These are phyloP conservation scores for Tychaedon coryphoeus DNA, from an alignment of 2,113 vertebrate species.

Conservation along the genomic window DNA sequence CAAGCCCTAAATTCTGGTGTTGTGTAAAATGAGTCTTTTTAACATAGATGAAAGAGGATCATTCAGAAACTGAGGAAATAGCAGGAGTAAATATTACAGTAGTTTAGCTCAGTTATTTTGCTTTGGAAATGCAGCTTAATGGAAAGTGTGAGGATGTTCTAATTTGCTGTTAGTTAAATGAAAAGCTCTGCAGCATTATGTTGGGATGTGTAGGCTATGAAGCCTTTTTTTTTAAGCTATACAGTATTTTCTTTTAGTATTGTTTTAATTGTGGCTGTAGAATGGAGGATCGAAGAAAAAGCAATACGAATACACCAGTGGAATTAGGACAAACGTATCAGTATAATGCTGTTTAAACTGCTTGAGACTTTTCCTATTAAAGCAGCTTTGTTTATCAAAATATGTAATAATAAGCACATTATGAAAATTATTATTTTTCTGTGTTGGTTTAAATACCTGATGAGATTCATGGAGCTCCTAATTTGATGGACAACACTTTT, in stretches of 20 bases:
- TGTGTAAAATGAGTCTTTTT: background rate
- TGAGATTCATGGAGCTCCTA: background rate
- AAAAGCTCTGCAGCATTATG: background rate
- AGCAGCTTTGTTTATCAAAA: background rate
- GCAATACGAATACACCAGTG: background rate
- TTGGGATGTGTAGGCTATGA: background rate
- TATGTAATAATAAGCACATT: background rate
- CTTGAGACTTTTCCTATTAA: background rate
- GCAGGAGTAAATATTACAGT: constrained; percentile 13
- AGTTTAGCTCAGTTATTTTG: background rate
- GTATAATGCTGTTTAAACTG: background rate
- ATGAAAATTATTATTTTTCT: background rate
- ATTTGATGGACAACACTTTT: background rate
- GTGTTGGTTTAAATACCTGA: background rate
- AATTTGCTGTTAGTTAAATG: constrained; percentile 17
- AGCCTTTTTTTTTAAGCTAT: background rate
- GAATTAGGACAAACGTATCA: background rate
- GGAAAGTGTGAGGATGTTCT: constrained; percentile 47
- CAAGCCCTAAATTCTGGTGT: background rate
- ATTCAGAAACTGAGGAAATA: background rate
- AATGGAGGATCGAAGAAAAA: too few relatives aligned
- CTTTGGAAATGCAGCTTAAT: constrained; percentile 35
- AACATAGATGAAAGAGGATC: background rate
- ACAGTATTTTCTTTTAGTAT: too few relatives aligned
- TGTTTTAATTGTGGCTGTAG: too few relatives aligned